Evolutionary conservation across 23 tunicate species (phyloP).

Genomic region (Ascidia mentula): DNA sequence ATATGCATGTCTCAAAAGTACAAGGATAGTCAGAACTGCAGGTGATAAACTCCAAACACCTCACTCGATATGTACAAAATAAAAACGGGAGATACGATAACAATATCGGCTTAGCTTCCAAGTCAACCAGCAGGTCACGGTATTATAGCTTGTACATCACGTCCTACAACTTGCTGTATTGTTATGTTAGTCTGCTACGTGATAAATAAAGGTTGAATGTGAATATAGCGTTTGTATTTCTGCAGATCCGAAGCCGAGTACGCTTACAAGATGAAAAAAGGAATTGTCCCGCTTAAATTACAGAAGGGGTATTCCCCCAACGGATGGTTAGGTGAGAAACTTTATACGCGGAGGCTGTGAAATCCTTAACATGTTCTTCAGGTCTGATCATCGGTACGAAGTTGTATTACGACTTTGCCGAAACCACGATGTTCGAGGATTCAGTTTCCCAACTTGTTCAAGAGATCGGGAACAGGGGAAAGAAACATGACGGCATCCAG

Average conservation of each 20-base stretch:
- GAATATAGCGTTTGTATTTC: no score
- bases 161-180: no score
- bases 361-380: neutral
- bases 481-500: neutral
- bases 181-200: no score
- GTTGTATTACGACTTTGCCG: conserved; percentile 41
- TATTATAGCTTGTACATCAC: no score
- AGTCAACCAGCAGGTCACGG: no score
- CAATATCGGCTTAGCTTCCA: no score
- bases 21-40: no score
- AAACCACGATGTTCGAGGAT: neutral
- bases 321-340: conserved; percentile 81
- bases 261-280: conserved; percentile 35
- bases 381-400: conserved; percentile 68
- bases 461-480: conserved; percentile 60
- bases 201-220: no score
- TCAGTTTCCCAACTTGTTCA: conserved; percentile 20
- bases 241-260: conserved; percentile 71
- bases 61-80: conserved; percentile 64
- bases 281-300: conserved; percentile 43
- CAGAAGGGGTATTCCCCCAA: conserved; percentile 54
- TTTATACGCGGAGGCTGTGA: neutral
- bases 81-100: conserved; percentile 26
- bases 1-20: no score
- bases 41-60: conserved; percentile 41